Evolutionary conservation across 2,113 vertebrate genomes (phyloP), one percentile per base, ranked within the genome.

Genomic region (Ramphastos sulfuratus): DNA sequence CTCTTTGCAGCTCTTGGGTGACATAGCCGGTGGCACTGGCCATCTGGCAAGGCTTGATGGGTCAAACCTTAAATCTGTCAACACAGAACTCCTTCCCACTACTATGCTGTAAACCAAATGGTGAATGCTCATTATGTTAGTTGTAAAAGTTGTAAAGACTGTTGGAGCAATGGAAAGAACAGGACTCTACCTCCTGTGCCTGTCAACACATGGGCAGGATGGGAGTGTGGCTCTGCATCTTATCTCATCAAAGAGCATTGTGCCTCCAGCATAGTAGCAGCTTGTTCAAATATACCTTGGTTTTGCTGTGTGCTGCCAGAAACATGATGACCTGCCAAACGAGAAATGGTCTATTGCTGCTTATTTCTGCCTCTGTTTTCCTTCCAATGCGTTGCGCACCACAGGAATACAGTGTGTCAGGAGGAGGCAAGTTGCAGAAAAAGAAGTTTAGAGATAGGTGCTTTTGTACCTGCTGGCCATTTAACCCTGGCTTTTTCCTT

Each of bases 171-270:
- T 48, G 19, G 66, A 48, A 72, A 72, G 28, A 27, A 21, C 27
- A 75, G 48, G 42, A 67, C 39, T 37, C 31, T 33, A 44, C 21
- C 28, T 79, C 16, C 63, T 20, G 58, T 5, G 4, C 8, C 60
- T 72, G 60, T 42, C 0, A 0, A 31, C 30, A 31, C 0, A 4
- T 31, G 46, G 70, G 30, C n/a, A 56, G 48, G 37, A 25, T 0
- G 0, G 37, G 19, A 91, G 8, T 27, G 33, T 20, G 39, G 52
- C 13, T 84, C 54, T 59, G 54, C 19, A 31, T n/a, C 28, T 28
- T 4, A 0, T 30, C 39, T 73, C 39, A 28, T 20, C 44, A 44
- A 52, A 80, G 61, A 46, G 7, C 54, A 70, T 20, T 33, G 10
- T 60, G 20, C 37, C 30, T 58, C 15, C 56, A 52, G 39, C 20